Conservation (phyloP, 2,113 vertebrate species). For the Macquaria australasica region DNA sequence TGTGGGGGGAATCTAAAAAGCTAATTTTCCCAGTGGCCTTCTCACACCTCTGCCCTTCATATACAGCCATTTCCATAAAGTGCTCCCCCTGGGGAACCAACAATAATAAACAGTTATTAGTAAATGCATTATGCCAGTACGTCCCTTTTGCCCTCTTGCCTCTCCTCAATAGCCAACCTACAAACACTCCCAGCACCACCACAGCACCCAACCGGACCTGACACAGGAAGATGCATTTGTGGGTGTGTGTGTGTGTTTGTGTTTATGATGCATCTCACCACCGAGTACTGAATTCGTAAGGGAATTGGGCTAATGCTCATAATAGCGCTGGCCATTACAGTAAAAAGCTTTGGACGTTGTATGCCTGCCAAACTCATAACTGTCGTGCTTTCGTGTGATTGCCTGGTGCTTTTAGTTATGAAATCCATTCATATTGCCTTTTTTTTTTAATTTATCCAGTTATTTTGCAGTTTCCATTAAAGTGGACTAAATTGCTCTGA, state of each 20-base stretch:
- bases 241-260: conserved; percentile 47
- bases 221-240: conserved; percentile 50
- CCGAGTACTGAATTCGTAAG: conserved; percentile 67
- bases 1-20: conserved; percentile 75
- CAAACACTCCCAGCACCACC: conserved; percentile 66
- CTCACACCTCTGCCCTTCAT: conserved; percentile 76
- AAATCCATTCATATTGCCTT: conserved; percentile 65
- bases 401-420: conserved; percentile 77
- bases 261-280: conserved; percentile 67
- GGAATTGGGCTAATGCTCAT: conserved; percentile 81
- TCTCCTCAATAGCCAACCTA: conserved; percentile 72
- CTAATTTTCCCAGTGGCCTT: conserved; percentile 78
- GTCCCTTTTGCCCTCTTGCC: conserved; percentile 78
- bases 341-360: conserved; percentile 77
- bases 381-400: conserved; percentile 73
- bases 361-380: conserved; percentile 71
- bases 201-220: conserved; percentile 68
- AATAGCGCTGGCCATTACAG: conserved; percentile 78
- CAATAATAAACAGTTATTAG: conserved; percentile 87
- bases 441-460: conserved; percentile 68
- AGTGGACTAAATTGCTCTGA: conserved; percentile 68
- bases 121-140: conserved; percentile 83
- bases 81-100: conserved; percentile 78
- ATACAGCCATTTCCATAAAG: conserved; percentile 82
- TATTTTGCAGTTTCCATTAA: conserved; percentile 72